Evolutionary conservation across 2,797 vertebrate genomes (phyloP).

Genomic region (Staurois parvus): DNA sequence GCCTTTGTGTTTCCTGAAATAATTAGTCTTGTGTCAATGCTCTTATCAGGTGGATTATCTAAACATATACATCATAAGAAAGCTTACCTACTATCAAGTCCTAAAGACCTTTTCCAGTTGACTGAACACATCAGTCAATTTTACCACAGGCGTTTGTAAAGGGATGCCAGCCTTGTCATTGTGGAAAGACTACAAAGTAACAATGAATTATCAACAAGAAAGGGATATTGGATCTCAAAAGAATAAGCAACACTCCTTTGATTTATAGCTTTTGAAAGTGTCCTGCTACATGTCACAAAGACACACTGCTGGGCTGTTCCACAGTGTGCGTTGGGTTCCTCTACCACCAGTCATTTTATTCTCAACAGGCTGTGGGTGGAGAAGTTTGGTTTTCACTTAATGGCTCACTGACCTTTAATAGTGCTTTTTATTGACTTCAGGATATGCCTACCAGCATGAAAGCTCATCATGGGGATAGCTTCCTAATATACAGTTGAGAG

Average conservation of each 20-base stretch:
- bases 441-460: conserved; percentile 57
- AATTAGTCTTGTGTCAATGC: conserved; percentile 37
- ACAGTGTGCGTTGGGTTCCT: conserved; percentile 28
- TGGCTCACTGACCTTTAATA: conserved; percentile 54
- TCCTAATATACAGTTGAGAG: conserved; percentile 32
- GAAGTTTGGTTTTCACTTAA: conserved; percentile 63
- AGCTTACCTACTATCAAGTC: conserved; percentile 57
- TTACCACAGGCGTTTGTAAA: conserved; percentile 61
- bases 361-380: conserved; percentile 45
- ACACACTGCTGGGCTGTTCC: conserved; percentile 58
- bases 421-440: conserved; percentile 56
- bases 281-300: conserved; percentile 60
- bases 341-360: conserved; percentile 55
- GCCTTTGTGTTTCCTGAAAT: conserved; percentile 29
- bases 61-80: conserved; percentile 45
- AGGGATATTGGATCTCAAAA: conserved; percentile 63
- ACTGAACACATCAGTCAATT: conserved; percentile 73
- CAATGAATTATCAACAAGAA: conserved; percentile 63
- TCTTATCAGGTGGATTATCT: conserved; percentile 58
- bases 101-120: conserved; percentile 78
- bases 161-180: conserved; percentile 58
- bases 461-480: conserved; percentile 25
- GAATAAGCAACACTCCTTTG: conserved; percentile 61
- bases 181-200: conserved; percentile 61
- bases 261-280: conserved; percentile 61